Percentiles rank a stretch among this genome's conserved stretches.
Evolutionary conservation across 2,797 vertebrate species (phyloP).

Genomic region (Mycteria americana): DNA sequence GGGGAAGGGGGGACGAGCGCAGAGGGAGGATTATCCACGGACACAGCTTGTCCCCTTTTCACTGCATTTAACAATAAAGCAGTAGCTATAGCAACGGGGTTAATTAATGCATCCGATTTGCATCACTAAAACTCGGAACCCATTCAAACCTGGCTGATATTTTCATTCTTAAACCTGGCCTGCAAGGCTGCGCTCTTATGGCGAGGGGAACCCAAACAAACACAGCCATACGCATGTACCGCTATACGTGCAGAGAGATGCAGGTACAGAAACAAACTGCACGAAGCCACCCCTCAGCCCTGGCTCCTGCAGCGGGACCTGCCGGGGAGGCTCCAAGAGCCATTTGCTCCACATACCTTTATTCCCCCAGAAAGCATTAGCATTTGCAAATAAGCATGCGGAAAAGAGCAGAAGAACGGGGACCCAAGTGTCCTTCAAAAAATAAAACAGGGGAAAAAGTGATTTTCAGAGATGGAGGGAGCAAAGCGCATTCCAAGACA

Average conservation of each 20-base stretch:
- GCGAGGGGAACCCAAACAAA: slow-evolving; percentile 7
- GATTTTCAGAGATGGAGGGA: slow-evolving; percentile 6
- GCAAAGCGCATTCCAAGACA: not conserved
- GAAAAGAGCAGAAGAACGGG: not conserved
- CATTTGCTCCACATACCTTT: not conserved
- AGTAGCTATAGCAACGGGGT: slow-evolving; percentile 64
- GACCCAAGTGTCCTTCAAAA: not conserved
- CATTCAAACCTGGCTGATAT: not conserved
- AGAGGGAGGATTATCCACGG: slow-evolving; percentile 10
- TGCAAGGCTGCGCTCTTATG: not conserved
- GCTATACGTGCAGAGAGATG: not conserved
- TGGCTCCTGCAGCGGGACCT: not conserved
- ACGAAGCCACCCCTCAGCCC: not conserved
- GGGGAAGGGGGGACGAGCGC: not conserved
- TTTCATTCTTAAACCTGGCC: slow-evolving; percentile 16
- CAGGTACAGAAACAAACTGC: not conserved
- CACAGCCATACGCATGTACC: fast-evolving
- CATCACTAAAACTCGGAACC: slow-evolving; percentile 56
- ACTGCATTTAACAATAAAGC: slow-evolving; percentile 40
- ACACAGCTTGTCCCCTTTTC: slow-evolving; percentile 36
- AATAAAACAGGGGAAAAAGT: not conserved
- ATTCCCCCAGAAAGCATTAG: not conserved
- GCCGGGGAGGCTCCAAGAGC: not conserved
- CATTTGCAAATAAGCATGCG: not conserved
- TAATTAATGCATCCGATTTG: slow-evolving; percentile 55